Base-by-base conservation (phyloP, 2,888 invertebrate species). In the Ophraella communa region DNA sequence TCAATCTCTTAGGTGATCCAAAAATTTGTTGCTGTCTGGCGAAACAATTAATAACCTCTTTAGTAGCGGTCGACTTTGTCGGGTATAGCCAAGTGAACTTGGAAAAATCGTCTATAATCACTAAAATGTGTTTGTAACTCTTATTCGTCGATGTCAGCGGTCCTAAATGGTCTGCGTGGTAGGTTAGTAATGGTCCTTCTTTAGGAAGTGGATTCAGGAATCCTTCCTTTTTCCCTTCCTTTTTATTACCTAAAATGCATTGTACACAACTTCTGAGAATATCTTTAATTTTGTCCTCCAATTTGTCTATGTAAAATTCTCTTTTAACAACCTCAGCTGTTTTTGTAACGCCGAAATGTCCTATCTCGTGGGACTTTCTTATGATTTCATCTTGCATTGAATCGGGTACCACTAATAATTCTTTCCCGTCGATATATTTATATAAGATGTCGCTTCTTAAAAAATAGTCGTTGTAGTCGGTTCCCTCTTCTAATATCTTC, bases 281-380 rank as follows among this genome's bases (percentile, higher is more conserved):
- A 18, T 54, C 52, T 33, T 71, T 18, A 27, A 76, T 65, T 58
- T 73, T 75, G 8, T 66, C 57, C 39, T 45, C 47, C 35, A 74
- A 23, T 14, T 70, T 68, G 10, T 67, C 65, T 35, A 74, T 71
- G 7, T 51, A 72, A 63, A 60, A 74, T 35, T 71, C n/a, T n/a
- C n/a, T n/a, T n/a, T n/a, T n/a, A n/a, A n/a, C n/a, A n/a, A n/a
- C n/a, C n/a, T n/a, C n/a, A n/a, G n/a, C n/a, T n/a, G n/a, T n/a
- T n/a, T n/a, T n/a, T n/a, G n/a, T n/a, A n/a, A n/a, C n/a, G 71
- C 68, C 68, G 69, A 80, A 80, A 71, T 81, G 79, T 30, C 80
- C 79, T 24, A 71, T 68, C 24, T 76, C 76, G 64, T 82, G 81
- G 0, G 70, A 70, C n/a, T 64, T 73, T 35, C 67, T 69, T 3